phyloP scores from a whole-genome alignment of 2,113 vertebrate genomes.

The Mungos mungo region DNA sequence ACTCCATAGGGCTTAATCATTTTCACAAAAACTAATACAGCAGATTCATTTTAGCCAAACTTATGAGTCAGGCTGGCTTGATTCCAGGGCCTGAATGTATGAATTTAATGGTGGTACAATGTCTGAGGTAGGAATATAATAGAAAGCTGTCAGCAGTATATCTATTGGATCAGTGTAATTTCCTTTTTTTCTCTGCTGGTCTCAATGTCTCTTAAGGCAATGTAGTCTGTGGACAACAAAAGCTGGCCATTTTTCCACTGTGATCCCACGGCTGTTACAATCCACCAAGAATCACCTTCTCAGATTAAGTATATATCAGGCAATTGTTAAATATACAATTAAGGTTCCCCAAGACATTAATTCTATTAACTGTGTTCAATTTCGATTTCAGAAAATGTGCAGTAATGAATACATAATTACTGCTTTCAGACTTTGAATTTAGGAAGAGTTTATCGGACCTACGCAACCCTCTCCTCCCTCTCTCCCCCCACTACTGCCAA shows the following conservation, averaged over 20 bases:
- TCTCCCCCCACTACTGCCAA: too few relatives aligned
- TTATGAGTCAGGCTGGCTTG: constrained; percentile 77
- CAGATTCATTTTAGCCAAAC: constrained; percentile 82
- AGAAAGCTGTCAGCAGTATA: constrained; percentile 79
- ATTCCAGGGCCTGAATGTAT: constrained; percentile 78
- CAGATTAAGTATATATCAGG: constrained; percentile 40
- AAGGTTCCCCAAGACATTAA: constrained; percentile 57
- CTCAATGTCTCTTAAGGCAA: constrained; percentile 83
- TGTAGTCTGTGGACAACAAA: constrained; percentile 72
- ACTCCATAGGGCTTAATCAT: constrained; percentile 81
- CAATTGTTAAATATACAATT: constrained; percentile 70
- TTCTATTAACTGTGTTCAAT: constrained; percentile 56
- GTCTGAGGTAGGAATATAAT: constrained; percentile 76
- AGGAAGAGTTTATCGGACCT: not conserved
- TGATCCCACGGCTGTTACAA: constrained; percentile 62
- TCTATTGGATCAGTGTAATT: constrained; percentile 83
- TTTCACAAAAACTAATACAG: constrained; percentile 84
- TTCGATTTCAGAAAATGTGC: constrained; percentile 44
- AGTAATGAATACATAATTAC: not conserved
- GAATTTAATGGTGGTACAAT: constrained; percentile 80
- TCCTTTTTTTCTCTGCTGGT: constrained; percentile 79
- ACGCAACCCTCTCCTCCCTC: not conserved
- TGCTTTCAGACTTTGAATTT: constrained; percentile 54
- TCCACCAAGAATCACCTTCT: constrained; percentile 78
- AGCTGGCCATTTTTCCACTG: constrained; percentile 51